These are phyloP conservation scores for Aurelia sp. DNA, from an alignment of 30 jellyfish, hydroid and myxozoan species.

Conservation along the genomic window DNA sequence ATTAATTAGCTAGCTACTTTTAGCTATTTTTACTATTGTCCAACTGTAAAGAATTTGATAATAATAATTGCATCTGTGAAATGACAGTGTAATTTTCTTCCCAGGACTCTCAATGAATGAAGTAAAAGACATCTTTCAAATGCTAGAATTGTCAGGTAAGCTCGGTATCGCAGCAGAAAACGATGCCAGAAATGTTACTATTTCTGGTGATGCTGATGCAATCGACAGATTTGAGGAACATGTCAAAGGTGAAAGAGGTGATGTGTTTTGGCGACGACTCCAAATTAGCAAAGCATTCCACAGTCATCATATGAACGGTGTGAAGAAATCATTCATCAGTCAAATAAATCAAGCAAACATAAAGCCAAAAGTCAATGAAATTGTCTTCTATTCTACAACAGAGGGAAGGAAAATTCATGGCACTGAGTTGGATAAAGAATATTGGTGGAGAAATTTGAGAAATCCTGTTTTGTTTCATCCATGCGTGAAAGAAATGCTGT, in stretches of 20 bases:
- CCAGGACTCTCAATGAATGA: slow-evolving; percentile 36
- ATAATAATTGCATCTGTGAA: no score
- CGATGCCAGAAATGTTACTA: slow-evolving; percentile 45
- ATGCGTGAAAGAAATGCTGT: slow-evolving; percentile 26
- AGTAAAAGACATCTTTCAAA: neutral
- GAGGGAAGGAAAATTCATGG: slow-evolving; percentile 42
- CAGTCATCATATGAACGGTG: slow-evolving; percentile 68
- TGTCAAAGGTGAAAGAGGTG: neutral
- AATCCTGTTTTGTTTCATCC: slow-evolving; percentile 39
- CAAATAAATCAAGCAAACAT: slow-evolving; percentile 14
- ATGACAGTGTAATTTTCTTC: neutral
- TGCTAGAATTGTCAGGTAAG: neutral
- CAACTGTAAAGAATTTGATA: no score
- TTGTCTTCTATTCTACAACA: slow-evolving; percentile 29
- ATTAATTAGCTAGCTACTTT: no score
- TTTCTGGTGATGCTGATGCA: slow-evolving; percentile 64
- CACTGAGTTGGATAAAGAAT: slow-evolving; percentile 2
- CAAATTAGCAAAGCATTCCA: slow-evolving; percentile 62
- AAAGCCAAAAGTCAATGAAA: slow-evolving; percentile 25
- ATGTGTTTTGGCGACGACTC: slow-evolving; percentile 15
- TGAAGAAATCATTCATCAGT: slow-evolving; percentile 25
- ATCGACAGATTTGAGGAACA: slow-evolving; percentile 23
- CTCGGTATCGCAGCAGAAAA: slow-evolving; percentile 63
- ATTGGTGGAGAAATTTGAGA: slow-evolving; percentile 66
- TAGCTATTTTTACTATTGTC: no score